Conservation (phyloP, 2,888 invertebrate genomes). For the Balanococcus diminutus region DNA sequence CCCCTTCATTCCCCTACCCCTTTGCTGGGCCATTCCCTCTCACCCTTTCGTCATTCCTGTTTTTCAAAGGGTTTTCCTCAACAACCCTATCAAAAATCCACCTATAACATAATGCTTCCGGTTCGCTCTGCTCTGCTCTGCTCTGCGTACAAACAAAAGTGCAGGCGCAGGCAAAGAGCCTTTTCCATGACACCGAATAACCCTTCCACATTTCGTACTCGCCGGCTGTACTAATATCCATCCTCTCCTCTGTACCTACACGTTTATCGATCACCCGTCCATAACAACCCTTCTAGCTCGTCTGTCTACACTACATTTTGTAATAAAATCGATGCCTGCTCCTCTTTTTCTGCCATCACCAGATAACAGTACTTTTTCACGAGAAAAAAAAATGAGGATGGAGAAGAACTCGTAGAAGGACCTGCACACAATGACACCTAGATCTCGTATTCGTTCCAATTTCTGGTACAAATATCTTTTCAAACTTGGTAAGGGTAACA, state of each 20-base stretch:
- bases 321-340: background rate
- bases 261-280: background rate
- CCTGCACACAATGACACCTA: background rate
- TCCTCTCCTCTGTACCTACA: background rate
- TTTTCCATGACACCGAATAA: background rate
- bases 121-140: background rate
- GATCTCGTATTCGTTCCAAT: background rate
- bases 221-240: background rate
- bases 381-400: background rate
- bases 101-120: constrained; percentile 2
- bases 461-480: background rate
- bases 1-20: background rate
- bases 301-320: background rate
- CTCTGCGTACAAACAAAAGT: background rate
- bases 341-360: background rate
- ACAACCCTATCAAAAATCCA: background rate
- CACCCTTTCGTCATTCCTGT: background rate
- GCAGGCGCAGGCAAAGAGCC: background rate
- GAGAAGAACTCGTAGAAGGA: background rate
- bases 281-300: background rate
- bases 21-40: too few species aligned
- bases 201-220: background rate
- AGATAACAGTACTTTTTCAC: background rate
- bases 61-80: background rate
- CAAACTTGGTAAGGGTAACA: background rate